A percentile compares a stretch with the other conserved stretches of the same genome.
Conservation (phyloP, 2,797 vertebrate species). For the Ctenosaura bakeri region DNA sequence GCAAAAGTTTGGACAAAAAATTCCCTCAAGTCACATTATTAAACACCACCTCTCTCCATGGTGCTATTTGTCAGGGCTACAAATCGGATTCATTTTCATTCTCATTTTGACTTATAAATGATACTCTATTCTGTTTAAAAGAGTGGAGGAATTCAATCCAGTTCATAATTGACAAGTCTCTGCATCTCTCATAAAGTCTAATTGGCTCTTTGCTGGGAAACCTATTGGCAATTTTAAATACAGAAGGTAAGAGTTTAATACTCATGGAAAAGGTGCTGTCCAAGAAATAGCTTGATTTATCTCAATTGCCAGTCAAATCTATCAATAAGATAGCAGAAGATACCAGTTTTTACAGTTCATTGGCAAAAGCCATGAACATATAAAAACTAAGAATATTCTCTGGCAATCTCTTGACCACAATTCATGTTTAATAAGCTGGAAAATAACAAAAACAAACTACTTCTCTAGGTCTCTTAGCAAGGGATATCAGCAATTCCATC, state of each 20-base stretch:
- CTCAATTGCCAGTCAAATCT: constrained; percentile 3
- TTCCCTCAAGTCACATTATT: constrained; percentile 53
- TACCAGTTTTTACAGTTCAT: neutral
- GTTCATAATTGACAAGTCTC: constrained; percentile 31
- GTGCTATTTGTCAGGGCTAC: constrained; percentile 33
- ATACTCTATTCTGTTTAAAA: constrained; percentile 29
- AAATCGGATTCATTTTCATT: constrained; percentile 49
- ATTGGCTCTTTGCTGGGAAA: constrained; percentile 30
- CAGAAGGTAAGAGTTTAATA: neutral
- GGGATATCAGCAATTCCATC: neutral
- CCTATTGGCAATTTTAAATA: constrained; percentile 10
- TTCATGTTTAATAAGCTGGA: neutral
- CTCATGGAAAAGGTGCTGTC: neutral
- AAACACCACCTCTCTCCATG: constrained; percentile 37
- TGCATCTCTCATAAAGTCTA: constrained; percentile 15
- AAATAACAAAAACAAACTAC: neutral
- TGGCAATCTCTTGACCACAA: neutral
- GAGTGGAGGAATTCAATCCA: constrained; percentile 30
- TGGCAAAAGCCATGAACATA: neutral
- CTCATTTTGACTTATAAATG: constrained; percentile 48
- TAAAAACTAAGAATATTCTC: neutral
- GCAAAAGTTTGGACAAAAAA: constrained; percentile 48
- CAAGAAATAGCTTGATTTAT: neutral
- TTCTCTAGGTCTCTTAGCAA: neutral
- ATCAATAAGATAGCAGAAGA: neutral